Evolutionary conservation across 1,140 invertebrate species (phyloP), one percentile per base, ranked within the genome.

Genomic region (Lepidurus apus): DNA sequence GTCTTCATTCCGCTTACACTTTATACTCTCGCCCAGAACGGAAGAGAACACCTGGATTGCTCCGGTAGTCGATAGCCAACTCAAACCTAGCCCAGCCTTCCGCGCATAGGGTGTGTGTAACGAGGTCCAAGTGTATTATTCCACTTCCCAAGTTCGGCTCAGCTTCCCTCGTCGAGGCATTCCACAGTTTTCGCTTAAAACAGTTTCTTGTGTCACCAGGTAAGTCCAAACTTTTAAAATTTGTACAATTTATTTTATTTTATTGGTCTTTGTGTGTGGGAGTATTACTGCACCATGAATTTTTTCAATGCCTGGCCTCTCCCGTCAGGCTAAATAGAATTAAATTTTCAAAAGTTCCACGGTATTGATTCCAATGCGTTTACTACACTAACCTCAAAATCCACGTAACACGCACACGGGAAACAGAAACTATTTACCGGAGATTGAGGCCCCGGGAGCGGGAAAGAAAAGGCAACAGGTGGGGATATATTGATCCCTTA

Each of bases 381-480:
- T 21, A 65, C 53, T 65, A 65, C 53, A 17, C 53, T 65, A 65
- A 65, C 6, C 53, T n/a, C 53, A 1, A 65, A 65, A 7, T 21
- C 21, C 13, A 7, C 53, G 53, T 65, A 65, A 65, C 53, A 65
- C 53, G 53, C 53, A 65, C 6, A 65, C 53, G 9, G 9, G 53
- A n/a, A 65, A 13, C 17, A 17, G 53, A 65, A 65, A 65, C 53
- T 13, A 13, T 65, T 65, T 21, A 65, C 53, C 53, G 53, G 53
- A 65, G 53, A 65, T 65, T 65, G 53, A 65, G 53, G 53, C 21
- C 53, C 53, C 53, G 53, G 53, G 53, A 65, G 53, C 53, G 53
- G 53, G 53, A 65, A 65, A 65, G 53, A 65, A 65, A 65, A 65
- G 53, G 53, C 53, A 65, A 65, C 53, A 65, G 53, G 53, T 65